Percentiles rank a stretch among this genome's conserved stretches.
phyloP scores from a whole-genome alignment of 2,113 vertebrate genomes.

The Anoplopoma fimbria region DNA sequence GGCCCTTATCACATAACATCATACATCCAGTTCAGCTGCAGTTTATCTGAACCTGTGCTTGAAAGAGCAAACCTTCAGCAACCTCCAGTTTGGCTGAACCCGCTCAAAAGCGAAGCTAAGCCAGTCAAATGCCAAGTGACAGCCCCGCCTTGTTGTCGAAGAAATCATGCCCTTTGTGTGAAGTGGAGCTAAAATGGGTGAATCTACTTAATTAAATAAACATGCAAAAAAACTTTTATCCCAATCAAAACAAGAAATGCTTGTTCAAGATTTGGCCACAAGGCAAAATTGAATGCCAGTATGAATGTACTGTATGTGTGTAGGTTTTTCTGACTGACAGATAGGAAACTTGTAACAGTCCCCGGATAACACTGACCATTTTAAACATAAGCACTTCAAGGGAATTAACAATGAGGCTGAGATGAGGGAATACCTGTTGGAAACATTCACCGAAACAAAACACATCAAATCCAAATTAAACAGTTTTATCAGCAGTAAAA shows the following conservation, averaged over 20 bases:
- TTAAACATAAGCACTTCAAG: conserved; percentile 27
- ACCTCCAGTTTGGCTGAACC: background rate
- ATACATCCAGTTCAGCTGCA: background rate
- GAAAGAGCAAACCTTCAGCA: background rate
- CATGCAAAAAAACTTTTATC: background rate
- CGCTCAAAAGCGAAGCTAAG: background rate
- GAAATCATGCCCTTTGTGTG: background rate
- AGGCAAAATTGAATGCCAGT: background rate
- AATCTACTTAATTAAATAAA: conserved; percentile 17
- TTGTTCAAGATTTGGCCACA: background rate
- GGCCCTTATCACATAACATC: background rate
- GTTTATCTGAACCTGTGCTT: background rate
- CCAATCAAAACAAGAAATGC: background rate
- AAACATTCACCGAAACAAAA: background rate
- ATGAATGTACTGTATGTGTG: background rate
- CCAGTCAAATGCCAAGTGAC: background rate
- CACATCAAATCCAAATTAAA: background rate
- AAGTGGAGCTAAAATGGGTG: background rate
- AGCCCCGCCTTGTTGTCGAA: background rate
- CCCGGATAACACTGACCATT: conserved; percentile 7
- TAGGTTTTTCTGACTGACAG: conserved; percentile 15
- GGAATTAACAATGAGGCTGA: conserved; percentile 21
- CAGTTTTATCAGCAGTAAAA: conserved; percentile 22
- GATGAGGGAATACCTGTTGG: conserved; percentile 16
- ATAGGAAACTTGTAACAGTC: conserved; percentile 15